phyloP scores from a whole-genome alignment of 2,797 vertebrate species.

The Hyperoplus immaculatus region DNA sequence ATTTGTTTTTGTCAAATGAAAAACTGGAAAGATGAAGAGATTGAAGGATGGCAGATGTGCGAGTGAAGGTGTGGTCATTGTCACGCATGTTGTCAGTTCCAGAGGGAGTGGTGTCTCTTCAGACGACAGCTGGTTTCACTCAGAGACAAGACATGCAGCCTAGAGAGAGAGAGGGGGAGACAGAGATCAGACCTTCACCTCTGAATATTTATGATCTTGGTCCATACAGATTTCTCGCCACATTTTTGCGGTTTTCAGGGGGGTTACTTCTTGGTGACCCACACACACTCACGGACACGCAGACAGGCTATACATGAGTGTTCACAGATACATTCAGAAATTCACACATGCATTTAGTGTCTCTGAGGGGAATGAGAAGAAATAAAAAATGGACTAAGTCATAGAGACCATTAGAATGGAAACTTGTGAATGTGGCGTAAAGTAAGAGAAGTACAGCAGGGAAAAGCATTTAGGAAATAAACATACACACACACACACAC shows the following conservation, averaged over 20 bases:
- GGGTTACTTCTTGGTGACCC: slow-evolving; percentile 63
- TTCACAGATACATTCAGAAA: slow-evolving; percentile 63
- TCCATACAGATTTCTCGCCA: slow-evolving; percentile 77
- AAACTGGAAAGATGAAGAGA: slow-evolving; percentile 56
- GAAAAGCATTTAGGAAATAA: slow-evolving; percentile 62
- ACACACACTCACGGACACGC: slow-evolving; percentile 48
- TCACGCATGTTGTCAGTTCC: slow-evolving; percentile 77
- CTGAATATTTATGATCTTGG: slow-evolving; percentile 83
- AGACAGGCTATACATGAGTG: slow-evolving; percentile 44
- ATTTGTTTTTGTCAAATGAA: slow-evolving; percentile 12
- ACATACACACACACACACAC: slow-evolving; percentile 24
- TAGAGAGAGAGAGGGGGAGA: slow-evolving; percentile 41
- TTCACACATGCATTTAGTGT: slow-evolving; percentile 54
- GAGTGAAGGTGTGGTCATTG: slow-evolving; percentile 74
- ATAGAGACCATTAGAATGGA: slow-evolving; percentile 59
- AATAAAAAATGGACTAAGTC: slow-evolving; percentile 46
- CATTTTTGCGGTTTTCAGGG: slow-evolving; percentile 74
- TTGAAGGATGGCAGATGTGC: slow-evolving; percentile 80
- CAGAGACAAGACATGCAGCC: slow-evolving; percentile 68
- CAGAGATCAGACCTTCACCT: slow-evolving; percentile 73
- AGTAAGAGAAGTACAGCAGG: slow-evolving; percentile 37
- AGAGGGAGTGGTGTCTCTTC: slow-evolving; percentile 73
- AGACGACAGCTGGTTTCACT: slow-evolving; percentile 83
- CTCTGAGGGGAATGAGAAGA: slow-evolving; percentile 18
- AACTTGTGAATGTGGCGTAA: slow-evolving; percentile 59